Evolutionary conservation across 1,140 invertebrate species (phyloP), one percentile per base, ranked within the genome.

Genomic region (Drosophila bipectinata): DNA sequence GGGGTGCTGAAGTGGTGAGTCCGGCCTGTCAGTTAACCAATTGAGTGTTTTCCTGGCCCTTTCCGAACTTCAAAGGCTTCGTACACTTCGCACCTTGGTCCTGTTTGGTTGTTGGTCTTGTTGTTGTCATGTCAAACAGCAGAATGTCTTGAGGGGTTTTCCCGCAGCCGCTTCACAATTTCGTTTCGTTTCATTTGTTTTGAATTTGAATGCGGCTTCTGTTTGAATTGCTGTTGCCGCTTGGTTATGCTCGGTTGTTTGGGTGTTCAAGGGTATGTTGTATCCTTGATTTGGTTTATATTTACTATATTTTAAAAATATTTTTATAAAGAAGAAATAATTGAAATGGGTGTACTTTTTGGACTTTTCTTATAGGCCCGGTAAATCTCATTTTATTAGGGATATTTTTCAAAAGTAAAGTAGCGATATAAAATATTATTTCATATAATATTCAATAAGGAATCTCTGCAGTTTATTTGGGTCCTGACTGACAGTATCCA

Each of bases 121-220:
- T 52, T 62, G 61, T 57, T 64, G 68, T 32, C 64, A 71, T 64
- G 63, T 68, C 62, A 78, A 85, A 87, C 78, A 72, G 57, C 67
- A 71, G 63, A 71, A 72, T 68, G 66, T 76, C 82, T 87, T 85
- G 72, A 66, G 78, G 74, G 77, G 41, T 41, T 87, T 79, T 52
- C 44, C 47, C 48, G 67, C 30, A 10, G 10, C 62, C 79, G 68
- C 32, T 59, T 52, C 66, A 39, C 54, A 60, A 74, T 80, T 82
- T 72, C 61, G 51, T 67, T 87, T 71, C 77, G 63, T 77, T 87
- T 81, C 58, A 82, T 78, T 87, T 87, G 82, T 77, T 78, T 80
- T 81, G 62, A 69, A 78, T 78, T 81, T 74, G 68, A 77, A 81
- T 73, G 66, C 30, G 48, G 56, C 78, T 81, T 55, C 58, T 81